A percentile compares a stretch with the other conserved stretches of the same genome.
Conservation (phyloP, 2,113 vertebrate genomes). For the Buteo buteo region DNA sequence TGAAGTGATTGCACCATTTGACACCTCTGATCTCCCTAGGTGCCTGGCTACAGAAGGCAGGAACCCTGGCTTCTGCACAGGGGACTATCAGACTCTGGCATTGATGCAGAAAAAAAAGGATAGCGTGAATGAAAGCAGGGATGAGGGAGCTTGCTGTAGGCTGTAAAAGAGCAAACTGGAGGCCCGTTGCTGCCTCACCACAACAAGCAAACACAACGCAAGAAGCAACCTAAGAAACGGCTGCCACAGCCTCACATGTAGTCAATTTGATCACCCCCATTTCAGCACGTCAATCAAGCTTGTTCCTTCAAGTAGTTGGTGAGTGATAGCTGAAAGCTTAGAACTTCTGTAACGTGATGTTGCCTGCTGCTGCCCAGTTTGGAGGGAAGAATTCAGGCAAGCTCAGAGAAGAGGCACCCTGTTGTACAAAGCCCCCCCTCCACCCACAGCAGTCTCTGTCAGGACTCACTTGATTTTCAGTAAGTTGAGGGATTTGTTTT, state of each 20-base stretch:
- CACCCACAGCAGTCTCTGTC: rapidly evolving
- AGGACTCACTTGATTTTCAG: constrained; percentile 95
- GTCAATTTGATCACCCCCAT: no score
- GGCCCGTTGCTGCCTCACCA: not conserved
- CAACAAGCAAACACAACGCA: not conserved
- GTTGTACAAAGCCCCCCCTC: not conserved
- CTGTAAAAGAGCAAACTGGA: not conserved
- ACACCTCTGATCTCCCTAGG: not conserved
- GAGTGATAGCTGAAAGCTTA: not conserved
- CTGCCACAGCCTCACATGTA: rapidly evolving
- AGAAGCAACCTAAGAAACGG: not conserved
- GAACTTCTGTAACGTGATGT: no score
- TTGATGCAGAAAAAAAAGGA: not conserved
- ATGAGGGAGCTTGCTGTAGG: not conserved
- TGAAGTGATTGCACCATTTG: rapidly evolving
- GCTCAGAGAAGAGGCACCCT: not conserved
- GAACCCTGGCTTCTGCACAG: not conserved
- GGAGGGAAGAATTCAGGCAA: not conserved
- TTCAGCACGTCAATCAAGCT: not conserved
- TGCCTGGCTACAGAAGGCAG: not conserved
- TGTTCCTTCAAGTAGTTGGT: not conserved
- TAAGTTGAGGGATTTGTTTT: constrained; percentile 89
- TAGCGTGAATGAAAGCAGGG: not conserved
- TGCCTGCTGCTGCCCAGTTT: not conserved
- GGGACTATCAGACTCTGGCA: not conserved